Percentiles rank a stretch among this genome's conserved stretches.
These are phyloP conservation scores for Diachrysia chrysitis DNA, from an alignment of 2,888 invertebrate species.

Conservation along the genomic window DNA sequence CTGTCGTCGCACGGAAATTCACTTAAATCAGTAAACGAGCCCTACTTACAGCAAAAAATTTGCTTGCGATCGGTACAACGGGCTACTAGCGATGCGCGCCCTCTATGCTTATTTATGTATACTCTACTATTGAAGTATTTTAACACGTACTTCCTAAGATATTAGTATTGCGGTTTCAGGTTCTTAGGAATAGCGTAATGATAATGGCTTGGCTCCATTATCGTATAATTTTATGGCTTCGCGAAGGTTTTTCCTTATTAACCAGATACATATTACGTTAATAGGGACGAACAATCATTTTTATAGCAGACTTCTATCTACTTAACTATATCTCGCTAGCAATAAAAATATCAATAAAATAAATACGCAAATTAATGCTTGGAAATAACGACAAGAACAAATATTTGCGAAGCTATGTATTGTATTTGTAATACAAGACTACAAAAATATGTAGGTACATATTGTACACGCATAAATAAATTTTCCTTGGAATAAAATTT, in stretches of 20 bases:
- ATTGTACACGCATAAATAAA: not conserved
- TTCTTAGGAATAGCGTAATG: conserved; percentile 48
- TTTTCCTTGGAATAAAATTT: conserved; percentile 24
- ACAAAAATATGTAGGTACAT: not conserved
- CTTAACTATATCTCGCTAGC: conserved; percentile 30
- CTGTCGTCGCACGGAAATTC: too few species aligned
- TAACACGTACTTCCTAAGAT: conserved; percentile 38
- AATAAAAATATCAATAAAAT: conserved; percentile 49
- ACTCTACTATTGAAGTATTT: conserved; percentile 46
- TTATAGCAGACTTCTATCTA: conserved; percentile 17
- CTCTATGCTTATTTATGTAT: too few species aligned
- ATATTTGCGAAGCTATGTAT: conserved; percentile 19
- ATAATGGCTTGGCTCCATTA: conserved; percentile 51
- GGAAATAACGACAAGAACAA: conserved; percentile 8
- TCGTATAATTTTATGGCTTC: conserved; percentile 57
- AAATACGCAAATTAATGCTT: conserved; percentile 20
- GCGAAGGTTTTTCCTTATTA: conserved; percentile 57
- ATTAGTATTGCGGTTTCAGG: conserved; percentile 33
- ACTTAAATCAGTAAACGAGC: too few species aligned
- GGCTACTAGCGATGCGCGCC: too few species aligned
- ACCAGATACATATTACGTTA: conserved; percentile 45
- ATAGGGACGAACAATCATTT: conserved; percentile 47
- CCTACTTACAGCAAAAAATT: too few species aligned
- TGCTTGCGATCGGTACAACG: too few species aligned
- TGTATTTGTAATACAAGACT: conserved; percentile 3